Evolutionary conservation across 2,797 vertebrate genomes (phyloP).

Genomic region (Ispidina picta): DNA sequence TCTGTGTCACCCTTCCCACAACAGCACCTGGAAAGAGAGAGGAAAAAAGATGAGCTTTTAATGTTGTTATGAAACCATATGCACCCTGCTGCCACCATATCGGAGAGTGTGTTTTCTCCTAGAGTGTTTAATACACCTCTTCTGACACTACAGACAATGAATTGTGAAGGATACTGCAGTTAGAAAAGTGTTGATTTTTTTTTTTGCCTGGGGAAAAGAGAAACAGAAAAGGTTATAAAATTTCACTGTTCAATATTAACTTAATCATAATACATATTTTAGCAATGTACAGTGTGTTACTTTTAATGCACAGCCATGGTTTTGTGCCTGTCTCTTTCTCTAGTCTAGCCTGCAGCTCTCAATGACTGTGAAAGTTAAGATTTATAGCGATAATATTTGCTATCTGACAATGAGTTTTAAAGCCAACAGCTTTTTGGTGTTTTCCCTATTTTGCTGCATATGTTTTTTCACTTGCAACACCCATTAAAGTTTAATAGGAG

Average conservation of each 20-base stretch:
- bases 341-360: slow-evolving; percentile 27
- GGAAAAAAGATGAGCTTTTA: slow-evolving; percentile 50
- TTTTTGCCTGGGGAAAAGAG: slow-evolving; percentile 33
- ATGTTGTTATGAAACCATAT: slow-evolving; percentile 27
- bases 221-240: slow-evolving; percentile 15
- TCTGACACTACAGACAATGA: slow-evolving; percentile 24
- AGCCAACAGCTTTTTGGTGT: slow-evolving; percentile 38
- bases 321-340: neutral
- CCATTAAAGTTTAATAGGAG: slow-evolving; percentile 63
- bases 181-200: slow-evolving; percentile 37
- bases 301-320: neutral
- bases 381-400: slow-evolving; percentile 42
- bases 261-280: slow-evolving; percentile 52
- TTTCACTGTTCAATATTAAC: slow-evolving; percentile 40
- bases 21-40: slow-evolving; percentile 42
- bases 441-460: slow-evolving; percentile 43
- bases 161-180: neutral
- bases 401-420: slow-evolving; percentile 47
- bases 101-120: neutral
- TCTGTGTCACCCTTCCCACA: slow-evolving; percentile 11
- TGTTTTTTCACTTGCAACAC: slow-evolving; percentile 37
- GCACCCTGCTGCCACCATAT: slow-evolving; percentile 23
- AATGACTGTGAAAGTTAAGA: slow-evolving; percentile 45
- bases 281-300: neutral
- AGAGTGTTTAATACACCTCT: slow-evolving; percentile 37